A percentile compares a stretch with the other conserved stretches of the same genome.
Conservation (phyloP, 2,888 invertebrate genomes). For the Andrena camellia region DNA sequence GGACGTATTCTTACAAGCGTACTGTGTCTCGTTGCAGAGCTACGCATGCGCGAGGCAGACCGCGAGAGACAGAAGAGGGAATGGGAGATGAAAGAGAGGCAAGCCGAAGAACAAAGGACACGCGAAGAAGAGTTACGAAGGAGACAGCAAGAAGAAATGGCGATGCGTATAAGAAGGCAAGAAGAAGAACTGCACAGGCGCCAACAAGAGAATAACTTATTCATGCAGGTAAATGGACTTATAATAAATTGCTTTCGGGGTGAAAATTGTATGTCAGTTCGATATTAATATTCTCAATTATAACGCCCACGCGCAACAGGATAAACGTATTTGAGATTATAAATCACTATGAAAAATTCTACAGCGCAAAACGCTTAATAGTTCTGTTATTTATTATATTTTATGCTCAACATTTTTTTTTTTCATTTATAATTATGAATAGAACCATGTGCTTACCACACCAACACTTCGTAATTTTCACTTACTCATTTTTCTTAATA, state of each 20-base stretch:
- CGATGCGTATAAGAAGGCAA: slow-evolving; percentile 91
- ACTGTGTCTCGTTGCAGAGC: slow-evolving; percentile 85
- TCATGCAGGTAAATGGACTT: slow-evolving; percentile 90
- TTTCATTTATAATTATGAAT: background rate
- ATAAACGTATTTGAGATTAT: background rate
- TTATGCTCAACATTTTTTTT: background rate
- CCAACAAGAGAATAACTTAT: slow-evolving; percentile 94
- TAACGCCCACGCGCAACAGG: background rate
- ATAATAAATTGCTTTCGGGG: background rate
- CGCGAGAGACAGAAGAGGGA: slow-evolving; percentile 94
- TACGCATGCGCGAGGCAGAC: slow-evolving; percentile 94
- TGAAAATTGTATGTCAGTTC: too few relatives aligned
- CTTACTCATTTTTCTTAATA: slow-evolving; percentile 27
- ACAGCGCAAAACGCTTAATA: background rate
- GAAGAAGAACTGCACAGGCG: slow-evolving; percentile 94
- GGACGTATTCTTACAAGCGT: background rate
- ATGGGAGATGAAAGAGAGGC: slow-evolving; percentile 93
- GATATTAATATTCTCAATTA: too few relatives aligned
- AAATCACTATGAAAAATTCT: too few relatives aligned
- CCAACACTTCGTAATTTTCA: background rate
- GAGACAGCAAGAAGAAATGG: slow-evolving; percentile 92
- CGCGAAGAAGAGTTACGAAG: slow-evolving; percentile 89
- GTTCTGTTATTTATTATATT: background rate
- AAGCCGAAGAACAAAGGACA: slow-evolving; percentile 92
- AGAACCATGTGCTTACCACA: background rate